Percentiles rank a stretch among this genome's conserved stretches.
phyloP scores from a whole-genome alignment of 53 echinoderm and acorn worm species.

The Arbacia lixula region DNA sequence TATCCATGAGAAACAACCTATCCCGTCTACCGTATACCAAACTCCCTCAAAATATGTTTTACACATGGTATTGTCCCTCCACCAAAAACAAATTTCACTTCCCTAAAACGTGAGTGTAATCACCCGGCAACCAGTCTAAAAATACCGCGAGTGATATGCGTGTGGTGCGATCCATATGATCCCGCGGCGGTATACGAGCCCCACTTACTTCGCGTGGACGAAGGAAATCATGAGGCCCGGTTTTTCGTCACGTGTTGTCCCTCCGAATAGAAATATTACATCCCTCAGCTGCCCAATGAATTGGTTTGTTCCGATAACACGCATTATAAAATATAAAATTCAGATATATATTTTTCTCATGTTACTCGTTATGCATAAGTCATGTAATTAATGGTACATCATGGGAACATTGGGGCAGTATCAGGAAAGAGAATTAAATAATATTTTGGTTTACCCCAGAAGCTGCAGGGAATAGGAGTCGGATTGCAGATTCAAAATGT shows the following conservation, averaged over 20 bases:
- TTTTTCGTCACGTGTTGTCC: neutral
- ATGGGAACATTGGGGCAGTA: neutral
- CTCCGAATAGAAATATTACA: conserved; percentile 3
- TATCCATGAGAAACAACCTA: too few relatives aligned
- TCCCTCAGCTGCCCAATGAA: neutral
- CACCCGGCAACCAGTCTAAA: conserved; percentile 72
- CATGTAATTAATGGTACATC: neutral
- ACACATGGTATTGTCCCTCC: conserved; percentile 44
- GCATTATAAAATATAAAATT: neutral
- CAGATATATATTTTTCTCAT: neutral
- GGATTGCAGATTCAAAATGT: neutral
- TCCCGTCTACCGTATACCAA: too few relatives aligned
- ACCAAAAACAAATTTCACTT: neutral
- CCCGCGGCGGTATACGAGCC: conserved; percentile 21
- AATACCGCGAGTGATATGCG: conserved; percentile 58
- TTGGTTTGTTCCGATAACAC: neutral
- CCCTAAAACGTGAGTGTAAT: conserved; percentile 52
- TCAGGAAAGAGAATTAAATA: too few relatives aligned
- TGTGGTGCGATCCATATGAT: conserved; percentile 21
- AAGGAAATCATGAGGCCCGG: neutral
- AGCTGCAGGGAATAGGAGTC: neutral
- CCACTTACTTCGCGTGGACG: conserved; percentile 11
- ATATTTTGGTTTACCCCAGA: too few relatives aligned
- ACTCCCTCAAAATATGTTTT: too few relatives aligned
- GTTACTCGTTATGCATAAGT: neutral